Evolutionary conservation across 2,113 vertebrate species (phyloP).

Genomic region (Tringa solitaria): DNA sequence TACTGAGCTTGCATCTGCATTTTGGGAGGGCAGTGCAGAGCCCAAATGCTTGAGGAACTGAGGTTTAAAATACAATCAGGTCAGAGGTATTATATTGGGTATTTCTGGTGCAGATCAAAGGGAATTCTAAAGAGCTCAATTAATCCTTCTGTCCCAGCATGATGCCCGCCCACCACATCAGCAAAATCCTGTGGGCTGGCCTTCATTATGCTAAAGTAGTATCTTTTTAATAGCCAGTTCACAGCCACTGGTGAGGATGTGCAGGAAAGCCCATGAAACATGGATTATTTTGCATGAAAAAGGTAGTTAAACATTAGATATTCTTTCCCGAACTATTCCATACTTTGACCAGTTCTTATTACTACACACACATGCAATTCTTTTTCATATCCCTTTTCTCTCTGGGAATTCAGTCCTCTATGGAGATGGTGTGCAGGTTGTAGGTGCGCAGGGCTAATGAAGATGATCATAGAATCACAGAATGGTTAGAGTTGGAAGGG

Average conservation of each 20-base stretch:
- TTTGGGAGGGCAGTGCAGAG: background rate
- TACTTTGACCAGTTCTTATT: background rate
- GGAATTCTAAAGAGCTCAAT: background rate
- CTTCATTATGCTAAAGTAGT: background rate
- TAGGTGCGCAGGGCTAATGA: background rate
- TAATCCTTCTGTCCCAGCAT: background rate
- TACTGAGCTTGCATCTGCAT: background rate
- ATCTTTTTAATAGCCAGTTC: background rate
- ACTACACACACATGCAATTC: background rate
- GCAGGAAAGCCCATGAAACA: background rate
- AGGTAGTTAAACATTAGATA: background rate
- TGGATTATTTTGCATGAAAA: background rate
- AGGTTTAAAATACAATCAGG: slow-evolving; percentile 21
- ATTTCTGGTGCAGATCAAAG: slow-evolving; percentile 25
- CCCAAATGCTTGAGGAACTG: background rate
- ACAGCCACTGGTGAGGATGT: background rate
- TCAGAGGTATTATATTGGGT: background rate
- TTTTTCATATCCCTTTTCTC: background rate
- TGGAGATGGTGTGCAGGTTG: background rate
- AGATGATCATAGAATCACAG: too few relatives aligned
- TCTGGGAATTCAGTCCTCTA: background rate
- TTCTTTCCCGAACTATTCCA: background rate
- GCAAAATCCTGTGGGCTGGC: background rate
- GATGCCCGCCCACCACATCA: background rate
- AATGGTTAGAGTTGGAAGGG: too few relatives aligned